Conservation (phyloP, 37 sponge, comb jelly and placozoan species). For the Dysidea cf. avara region DNA sequence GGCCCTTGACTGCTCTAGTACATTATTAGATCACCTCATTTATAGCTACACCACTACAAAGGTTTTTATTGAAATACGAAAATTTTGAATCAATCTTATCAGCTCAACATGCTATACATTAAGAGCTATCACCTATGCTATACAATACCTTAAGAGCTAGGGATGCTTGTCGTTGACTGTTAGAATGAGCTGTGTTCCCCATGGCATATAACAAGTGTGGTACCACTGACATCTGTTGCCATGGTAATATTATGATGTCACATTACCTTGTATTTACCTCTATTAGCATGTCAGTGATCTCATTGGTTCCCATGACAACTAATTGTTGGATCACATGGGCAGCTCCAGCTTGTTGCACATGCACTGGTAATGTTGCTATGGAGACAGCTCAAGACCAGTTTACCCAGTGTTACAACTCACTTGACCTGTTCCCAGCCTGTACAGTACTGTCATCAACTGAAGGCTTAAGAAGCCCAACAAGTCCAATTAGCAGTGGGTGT, state of each 20-base stretch:
- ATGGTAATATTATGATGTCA: background rate
- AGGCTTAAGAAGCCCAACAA: conserved; percentile 76
- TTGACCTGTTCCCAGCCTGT: no score
- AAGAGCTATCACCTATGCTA: no score
- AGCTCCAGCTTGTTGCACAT: conserved; percentile 81
- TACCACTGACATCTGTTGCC: conserved; percentile 61
- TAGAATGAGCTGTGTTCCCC: conserved; percentile 69
- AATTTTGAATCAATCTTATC: no score
- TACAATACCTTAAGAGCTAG: conserved; percentile 64
- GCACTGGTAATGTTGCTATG: conserved; percentile 65
- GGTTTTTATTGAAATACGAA: no score
- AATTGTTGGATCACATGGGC: conserved; percentile 56
- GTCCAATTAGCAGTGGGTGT: conserved; percentile 72
- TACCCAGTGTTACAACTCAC: no score
- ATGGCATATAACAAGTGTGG: conserved; percentile 75
- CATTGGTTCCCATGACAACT: background rate
- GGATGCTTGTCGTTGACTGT: conserved; percentile 89
- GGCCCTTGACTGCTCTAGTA: background rate
- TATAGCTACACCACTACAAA: background rate
- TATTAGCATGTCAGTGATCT: conserved; percentile 11
- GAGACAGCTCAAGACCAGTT: no score
- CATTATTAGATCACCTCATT: background rate
- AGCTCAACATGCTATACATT: no score
- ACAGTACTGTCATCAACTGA: conserved; percentile 37
- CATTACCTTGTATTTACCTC: conserved; percentile 9